Percentiles rank a stretch among this genome's conserved stretches.
phyloP scores from a whole-genome alignment of 2,797 vertebrate species.

The Alfaro cultratus region DNA sequence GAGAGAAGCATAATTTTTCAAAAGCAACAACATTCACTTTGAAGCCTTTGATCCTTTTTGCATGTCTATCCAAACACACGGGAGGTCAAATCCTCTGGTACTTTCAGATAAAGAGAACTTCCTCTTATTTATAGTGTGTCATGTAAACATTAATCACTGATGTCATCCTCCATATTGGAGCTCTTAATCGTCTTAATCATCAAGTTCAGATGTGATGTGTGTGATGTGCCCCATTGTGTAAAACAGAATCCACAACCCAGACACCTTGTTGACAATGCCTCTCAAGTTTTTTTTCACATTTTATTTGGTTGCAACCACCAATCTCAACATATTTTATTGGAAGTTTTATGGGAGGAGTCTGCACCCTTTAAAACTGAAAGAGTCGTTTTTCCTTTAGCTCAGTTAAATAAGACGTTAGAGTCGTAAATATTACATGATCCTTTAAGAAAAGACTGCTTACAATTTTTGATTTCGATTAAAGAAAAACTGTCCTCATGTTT shows the following conservation, averaged over 20 bases:
- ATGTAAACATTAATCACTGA: slow-evolving; percentile 52
- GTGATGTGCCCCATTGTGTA: slow-evolving; percentile 6
- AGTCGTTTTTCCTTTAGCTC: no score
- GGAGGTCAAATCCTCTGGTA: slow-evolving; percentile 63
- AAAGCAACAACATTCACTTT: slow-evolving; percentile 74
- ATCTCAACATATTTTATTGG: neutral
- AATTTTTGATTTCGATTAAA: no score
- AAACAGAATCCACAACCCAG: slow-evolving; percentile 2
- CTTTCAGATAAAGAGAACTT: slow-evolving; percentile 48
- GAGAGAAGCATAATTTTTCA: slow-evolving; percentile 69
- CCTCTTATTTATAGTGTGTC: slow-evolving; percentile 23
- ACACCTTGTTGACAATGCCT: slow-evolving; percentile 16
- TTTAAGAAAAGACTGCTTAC: no score
- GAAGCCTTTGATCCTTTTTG: slow-evolving; percentile 73
- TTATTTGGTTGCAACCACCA: neutral
- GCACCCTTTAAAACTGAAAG: no score
- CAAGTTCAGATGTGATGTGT: slow-evolving; percentile 28
- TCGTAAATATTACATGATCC: no score
- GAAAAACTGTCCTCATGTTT: no score
- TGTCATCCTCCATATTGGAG: slow-evolving; percentile 12
- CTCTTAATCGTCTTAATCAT: slow-evolving; percentile 25
- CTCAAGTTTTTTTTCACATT: neutral
- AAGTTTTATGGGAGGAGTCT: neutral
- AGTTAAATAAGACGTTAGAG: no score
- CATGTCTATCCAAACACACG: slow-evolving; percentile 59